These are phyloP conservation scores for Drosophila sechellia DNA, from an alignment of 1,140 invertebrate species.

Conservation along the genomic window DNA sequence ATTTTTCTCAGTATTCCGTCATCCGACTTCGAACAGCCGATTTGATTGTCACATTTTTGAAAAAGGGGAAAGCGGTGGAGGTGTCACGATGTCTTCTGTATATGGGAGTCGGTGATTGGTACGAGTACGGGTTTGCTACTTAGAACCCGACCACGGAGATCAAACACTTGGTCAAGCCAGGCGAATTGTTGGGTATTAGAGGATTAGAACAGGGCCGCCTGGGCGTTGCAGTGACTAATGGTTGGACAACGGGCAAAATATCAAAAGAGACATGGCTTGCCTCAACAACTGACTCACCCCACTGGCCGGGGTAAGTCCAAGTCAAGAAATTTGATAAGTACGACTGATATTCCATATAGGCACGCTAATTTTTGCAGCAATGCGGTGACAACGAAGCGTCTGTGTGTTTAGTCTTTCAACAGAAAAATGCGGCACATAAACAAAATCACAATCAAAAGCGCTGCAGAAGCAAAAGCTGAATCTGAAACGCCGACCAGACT, in stretches of 20 bases:
- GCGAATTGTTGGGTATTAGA: constrained; percentile 44
- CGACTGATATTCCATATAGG: constrained; percentile 40
- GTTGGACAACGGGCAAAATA: constrained; percentile 39
- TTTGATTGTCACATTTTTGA: constrained; percentile 38
- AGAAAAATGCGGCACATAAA: constrained; percentile 58
- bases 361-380: constrained; percentile 58
- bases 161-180: constrained; percentile 21
- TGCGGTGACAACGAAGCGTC: constrained; percentile 49
- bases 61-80: constrained; percentile 4
- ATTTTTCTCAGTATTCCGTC: neutral
- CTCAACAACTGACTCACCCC: constrained; percentile 53
- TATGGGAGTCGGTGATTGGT: constrained; percentile 61
- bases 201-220: constrained; percentile 25
- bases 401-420: constrained; percentile 59
- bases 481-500: constrained; percentile 8
- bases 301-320: constrained; percentile 6
- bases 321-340: constrained; percentile 42
- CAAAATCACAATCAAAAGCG: constrained; percentile 19
- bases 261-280: constrained; percentile 40
- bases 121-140: constrained; percentile 49
- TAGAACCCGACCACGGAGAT: constrained; percentile 34
- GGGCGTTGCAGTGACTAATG: constrained; percentile 71
- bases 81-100: constrained; percentile 39
- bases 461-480: constrained; percentile 29
- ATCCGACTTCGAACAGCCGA: constrained; percentile 13